Percentiles rank a stretch among this genome's conserved stretches.
Conservation (phyloP, 2,113 vertebrate species). For the Anser brachyrhynchus region DNA sequence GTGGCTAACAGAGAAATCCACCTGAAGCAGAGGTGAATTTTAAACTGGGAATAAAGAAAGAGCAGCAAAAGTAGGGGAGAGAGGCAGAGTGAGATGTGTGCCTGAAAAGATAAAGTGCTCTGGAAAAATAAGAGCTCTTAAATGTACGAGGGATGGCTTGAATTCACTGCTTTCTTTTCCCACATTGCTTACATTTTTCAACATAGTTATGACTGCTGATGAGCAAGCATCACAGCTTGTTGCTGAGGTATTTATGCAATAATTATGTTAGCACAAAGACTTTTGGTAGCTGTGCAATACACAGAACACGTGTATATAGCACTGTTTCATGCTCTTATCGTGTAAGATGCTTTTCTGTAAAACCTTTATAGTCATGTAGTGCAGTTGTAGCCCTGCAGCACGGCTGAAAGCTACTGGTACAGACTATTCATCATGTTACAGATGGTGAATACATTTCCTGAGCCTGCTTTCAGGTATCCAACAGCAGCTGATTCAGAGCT, state of each 20-base stretch:
- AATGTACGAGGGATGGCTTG: accelerated
- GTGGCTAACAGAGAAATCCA: not conserved
- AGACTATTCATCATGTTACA: not conserved
- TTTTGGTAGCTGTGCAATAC: not conserved
- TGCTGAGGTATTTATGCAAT: not conserved
- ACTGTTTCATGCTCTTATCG: not conserved
- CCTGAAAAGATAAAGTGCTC: not conserved
- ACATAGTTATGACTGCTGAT: not conserved
- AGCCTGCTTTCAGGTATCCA: not conserved
- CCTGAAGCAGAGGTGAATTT: not conserved
- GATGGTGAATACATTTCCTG: not conserved
- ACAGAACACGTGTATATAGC: not conserved
- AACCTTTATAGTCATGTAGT: not conserved
- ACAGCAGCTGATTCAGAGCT: not conserved
- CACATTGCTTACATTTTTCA: not conserved
- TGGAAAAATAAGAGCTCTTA: not conserved
- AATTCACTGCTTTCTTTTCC: not conserved
- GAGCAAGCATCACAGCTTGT: not conserved
- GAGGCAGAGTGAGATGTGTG: not conserved
- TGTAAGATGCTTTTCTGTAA: not conserved
- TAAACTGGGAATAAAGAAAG: not conserved
- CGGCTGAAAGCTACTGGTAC: not conserved
- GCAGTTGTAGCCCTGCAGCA: not conserved
- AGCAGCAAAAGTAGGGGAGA: not conserved
- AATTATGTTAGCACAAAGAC: not conserved